These are phyloP conservation scores for Siderastrea siderea DNA, from an alignment of 92 coral and sea anemone species.

Conservation along the genomic window DNA sequence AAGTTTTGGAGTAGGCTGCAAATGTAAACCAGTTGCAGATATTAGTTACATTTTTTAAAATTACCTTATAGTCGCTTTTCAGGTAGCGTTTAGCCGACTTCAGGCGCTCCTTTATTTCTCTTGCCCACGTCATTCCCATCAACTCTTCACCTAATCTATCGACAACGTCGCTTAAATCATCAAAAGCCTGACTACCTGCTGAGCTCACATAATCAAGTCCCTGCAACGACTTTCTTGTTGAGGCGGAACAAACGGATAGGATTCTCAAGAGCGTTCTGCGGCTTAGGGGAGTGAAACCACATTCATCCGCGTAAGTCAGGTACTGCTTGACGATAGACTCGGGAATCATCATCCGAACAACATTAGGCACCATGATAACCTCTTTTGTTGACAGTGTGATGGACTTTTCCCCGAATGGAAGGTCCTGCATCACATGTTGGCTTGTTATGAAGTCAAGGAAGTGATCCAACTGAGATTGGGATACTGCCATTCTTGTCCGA, in stretches of 20 bases:
- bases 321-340: conserved; percentile 70
- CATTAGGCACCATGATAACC: conserved; percentile 65
- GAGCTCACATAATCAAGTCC: conserved; percentile 65
- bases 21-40: too few species aligned
- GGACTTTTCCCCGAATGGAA: conserved; percentile 67
- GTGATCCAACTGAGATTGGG: conserved; percentile 61
- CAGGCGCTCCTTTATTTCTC: conserved; percentile 53
- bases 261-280: conserved; percentile 52
- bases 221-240: conserved; percentile 62
- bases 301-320: conserved; percentile 44
- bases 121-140: conserved; percentile 80
- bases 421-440: conserved; percentile 69
- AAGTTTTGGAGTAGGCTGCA: too few species aligned
- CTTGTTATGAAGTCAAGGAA: conserved; percentile 66
- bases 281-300: conserved; percentile 56
- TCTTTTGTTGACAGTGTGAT: conserved; percentile 64
- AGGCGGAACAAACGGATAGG: conserved; percentile 54
- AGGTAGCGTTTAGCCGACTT: conserved; percentile 61
- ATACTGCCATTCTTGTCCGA: conserved; percentile 51
- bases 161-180: conserved; percentile 57
- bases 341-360: conserved; percentile 58
- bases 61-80: not conserved
- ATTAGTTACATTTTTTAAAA: too few species aligned
- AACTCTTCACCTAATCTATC: conserved; percentile 58
- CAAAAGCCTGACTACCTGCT: conserved; percentile 67